phyloP scores from a whole-genome alignment of 2,888 invertebrate genomes.

The Lasiommata megera region DNA sequence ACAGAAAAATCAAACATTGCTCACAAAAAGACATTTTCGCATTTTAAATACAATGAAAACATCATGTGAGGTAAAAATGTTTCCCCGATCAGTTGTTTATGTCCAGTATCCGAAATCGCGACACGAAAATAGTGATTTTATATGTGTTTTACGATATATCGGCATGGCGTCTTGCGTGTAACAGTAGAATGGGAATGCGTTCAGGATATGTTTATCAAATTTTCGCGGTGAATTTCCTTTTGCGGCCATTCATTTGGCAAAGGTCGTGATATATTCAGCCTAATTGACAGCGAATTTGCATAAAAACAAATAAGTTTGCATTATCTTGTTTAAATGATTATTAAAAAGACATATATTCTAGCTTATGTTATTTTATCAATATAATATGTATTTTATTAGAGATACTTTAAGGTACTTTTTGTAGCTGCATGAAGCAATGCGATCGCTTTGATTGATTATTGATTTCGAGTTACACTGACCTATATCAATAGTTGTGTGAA shows the following conservation, averaged over 20 bases:
- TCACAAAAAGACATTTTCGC: conserved; percentile 16
- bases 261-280: neutral
- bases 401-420: neutral
- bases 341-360: neutral
- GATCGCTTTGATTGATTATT: conserved; percentile 17
- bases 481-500: neutral
- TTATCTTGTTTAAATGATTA: neutral
- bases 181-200: conserved; percentile 17
- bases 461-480: conserved; percentile 22
- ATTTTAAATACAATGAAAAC: neutral
- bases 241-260: neutral
- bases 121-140: conserved; percentile 69
- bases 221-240: conserved; percentile 18
- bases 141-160: conserved; percentile 60
- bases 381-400: neutral
- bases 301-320: neutral
- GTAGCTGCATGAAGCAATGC: neutral
- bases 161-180: conserved; percentile 52
- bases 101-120: conserved; percentile 48
- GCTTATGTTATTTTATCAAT: neutral
- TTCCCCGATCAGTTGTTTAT: neutral
- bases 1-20: conserved; percentile 24
- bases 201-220: conserved; percentile 27
- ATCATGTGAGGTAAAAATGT: conserved; percentile 12
- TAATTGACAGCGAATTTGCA: neutral